phyloP scores from a whole-genome alignment of 2,113 vertebrate genomes.

The Sorex araneus region DNA sequence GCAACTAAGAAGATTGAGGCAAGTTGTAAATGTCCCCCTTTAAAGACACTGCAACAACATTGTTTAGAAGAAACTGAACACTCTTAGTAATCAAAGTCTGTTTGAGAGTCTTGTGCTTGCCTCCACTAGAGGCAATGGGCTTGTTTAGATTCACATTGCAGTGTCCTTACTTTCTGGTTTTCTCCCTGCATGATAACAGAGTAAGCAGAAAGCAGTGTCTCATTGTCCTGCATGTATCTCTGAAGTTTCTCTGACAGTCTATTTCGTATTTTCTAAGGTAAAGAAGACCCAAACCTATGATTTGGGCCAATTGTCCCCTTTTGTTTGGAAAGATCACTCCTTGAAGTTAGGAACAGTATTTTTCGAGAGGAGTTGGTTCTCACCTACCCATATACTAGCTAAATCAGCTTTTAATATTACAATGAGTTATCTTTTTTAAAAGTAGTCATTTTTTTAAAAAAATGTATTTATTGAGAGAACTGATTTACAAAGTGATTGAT shows the following conservation, averaged over 20 bases:
- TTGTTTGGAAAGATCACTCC: slow-evolving; percentile 83
- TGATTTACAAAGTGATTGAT: too few species aligned
- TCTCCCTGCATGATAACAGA: slow-evolving; percentile 74
- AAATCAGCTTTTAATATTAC: background rate
- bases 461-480: too few species aligned
- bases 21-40: slow-evolving; percentile 86
- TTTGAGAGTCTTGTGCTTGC: slow-evolving; percentile 76
- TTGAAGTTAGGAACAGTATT: slow-evolving; percentile 80
- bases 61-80: slow-evolving; percentile 87
- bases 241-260: slow-evolving; percentile 72
- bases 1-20: slow-evolving; percentile 85
- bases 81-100: slow-evolving; percentile 86
- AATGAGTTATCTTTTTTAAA: too few species aligned
- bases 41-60: slow-evolving; percentile 81
- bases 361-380: slow-evolving; percentile 15
- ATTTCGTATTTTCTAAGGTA: slow-evolving; percentile 85
- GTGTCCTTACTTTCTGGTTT: slow-evolving; percentile 71
- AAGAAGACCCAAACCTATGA: slow-evolving; percentile 51
- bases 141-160: slow-evolving; percentile 84
- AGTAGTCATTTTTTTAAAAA: too few species aligned
- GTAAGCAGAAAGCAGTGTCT: slow-evolving; percentile 59
- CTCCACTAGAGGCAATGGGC: slow-evolving; percentile 81
- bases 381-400: background rate
- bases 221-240: background rate
- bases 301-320: slow-evolving; percentile 79